A percentile compares a stretch with the other conserved stretches of the same genome.
phyloP scores from a whole-genome alignment of 2,888 invertebrate genomes.

The Sesia apiformis region DNA sequence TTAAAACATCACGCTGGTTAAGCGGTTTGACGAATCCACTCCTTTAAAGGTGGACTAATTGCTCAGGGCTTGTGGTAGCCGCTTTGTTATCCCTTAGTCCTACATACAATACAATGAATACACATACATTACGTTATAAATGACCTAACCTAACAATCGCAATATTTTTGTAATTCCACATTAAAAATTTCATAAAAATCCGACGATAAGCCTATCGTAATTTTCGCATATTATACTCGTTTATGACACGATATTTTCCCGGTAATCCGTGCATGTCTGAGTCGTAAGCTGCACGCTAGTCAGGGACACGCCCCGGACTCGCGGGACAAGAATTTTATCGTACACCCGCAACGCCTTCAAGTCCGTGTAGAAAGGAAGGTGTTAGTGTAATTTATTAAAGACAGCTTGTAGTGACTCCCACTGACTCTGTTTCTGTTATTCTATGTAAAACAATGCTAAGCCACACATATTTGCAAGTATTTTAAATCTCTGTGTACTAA shows the following conservation, averaged over 20 bases:
- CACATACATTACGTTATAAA: too few relatives aligned
- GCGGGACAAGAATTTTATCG: background rate
- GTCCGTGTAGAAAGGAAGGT: background rate
- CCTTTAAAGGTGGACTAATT: too few relatives aligned
- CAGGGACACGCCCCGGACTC: background rate
- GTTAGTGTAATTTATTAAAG: background rate
- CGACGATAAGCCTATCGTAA: background rate
- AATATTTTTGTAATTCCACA: background rate
- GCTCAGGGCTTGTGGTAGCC: too few relatives aligned
- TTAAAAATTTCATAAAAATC: background rate
- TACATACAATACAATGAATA: too few relatives aligned
- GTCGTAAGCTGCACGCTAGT: constrained; percentile 25
- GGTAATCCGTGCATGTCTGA: constrained; percentile 32
- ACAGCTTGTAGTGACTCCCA: too few relatives aligned
- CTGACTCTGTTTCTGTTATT: too few relatives aligned
- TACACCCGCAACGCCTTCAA: background rate
- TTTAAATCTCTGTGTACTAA: too few relatives aligned
- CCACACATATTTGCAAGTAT: too few relatives aligned
- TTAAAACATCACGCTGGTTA: too few relatives aligned
- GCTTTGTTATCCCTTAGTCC: too few relatives aligned
- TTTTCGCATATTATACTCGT: constrained; percentile 18
- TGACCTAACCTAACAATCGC: background rate
- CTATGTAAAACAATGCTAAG: too few relatives aligned
- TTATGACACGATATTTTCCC: constrained; percentile 26
- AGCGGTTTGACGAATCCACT: too few relatives aligned